These are phyloP conservation scores for Ophioderma brevispina DNA, from an alignment of 35 echinoderm and acorn worm species.

Conservation along the genomic window DNA sequence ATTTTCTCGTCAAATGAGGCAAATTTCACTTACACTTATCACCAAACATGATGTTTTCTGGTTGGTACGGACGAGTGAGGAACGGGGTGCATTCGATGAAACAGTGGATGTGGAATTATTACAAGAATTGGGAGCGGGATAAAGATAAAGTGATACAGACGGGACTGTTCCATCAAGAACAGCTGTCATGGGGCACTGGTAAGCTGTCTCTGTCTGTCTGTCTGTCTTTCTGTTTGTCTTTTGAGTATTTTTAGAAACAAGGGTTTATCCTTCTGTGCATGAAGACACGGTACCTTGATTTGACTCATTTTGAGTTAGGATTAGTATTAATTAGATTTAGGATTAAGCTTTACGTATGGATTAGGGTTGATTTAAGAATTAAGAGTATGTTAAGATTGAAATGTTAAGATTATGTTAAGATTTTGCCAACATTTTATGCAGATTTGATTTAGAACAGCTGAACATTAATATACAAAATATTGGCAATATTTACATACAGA, in stretches of 20 bases:
- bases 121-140: slow-evolving; percentile 14
- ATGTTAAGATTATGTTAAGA: too few species aligned
- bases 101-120: slow-evolving; percentile 42
- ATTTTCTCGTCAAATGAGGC: slow-evolving; percentile 9
- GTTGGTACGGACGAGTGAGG: slow-evolving; percentile 5
- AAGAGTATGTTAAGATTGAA: too few species aligned
- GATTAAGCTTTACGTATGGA: too few species aligned
- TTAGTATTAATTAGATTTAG: too few species aligned
- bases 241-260: too few species aligned
- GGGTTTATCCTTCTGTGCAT: too few species aligned
- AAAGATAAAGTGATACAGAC: slow-evolving; percentile 5
- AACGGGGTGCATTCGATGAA: slow-evolving; percentile 23
- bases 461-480: too few species aligned
- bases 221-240: background rate
- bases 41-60: slow-evolving; percentile 2
- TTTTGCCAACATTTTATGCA: too few species aligned
- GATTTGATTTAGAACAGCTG: background rate
- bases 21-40: background rate
- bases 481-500: too few species aligned
- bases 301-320: too few species aligned
- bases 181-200: slow-evolving; percentile 23
- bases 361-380: too few species aligned
- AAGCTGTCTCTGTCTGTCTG: background rate
- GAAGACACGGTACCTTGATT: background rate
- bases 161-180: background rate